Conservation (phyloP, 2,797 vertebrate species). For the Allobates femoralis region DNA sequence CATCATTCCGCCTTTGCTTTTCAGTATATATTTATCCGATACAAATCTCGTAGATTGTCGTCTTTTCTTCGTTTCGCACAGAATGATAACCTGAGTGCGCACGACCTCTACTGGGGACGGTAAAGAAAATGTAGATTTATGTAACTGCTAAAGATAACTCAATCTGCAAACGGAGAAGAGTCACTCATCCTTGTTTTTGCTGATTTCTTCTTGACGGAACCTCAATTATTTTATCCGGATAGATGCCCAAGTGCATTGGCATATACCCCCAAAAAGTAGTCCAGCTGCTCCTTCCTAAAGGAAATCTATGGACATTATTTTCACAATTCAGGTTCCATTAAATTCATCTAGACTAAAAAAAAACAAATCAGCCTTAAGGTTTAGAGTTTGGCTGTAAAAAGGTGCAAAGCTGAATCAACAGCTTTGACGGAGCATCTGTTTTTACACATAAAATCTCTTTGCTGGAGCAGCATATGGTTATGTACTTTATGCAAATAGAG, state of each 20-base stretch:
- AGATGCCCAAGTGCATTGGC: not conserved
- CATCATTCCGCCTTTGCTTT: too few species aligned
- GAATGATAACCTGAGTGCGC: too few species aligned
- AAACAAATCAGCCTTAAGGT: constrained; percentile 50
- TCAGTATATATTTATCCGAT: too few species aligned
- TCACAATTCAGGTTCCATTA: constrained; percentile 26
- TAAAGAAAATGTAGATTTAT: too few species aligned
- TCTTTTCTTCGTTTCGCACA: too few species aligned
- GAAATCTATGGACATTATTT: not conserved
- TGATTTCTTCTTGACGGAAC: not conserved
- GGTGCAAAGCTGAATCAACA: constrained; percentile 54
- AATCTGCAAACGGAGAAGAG: not conserved
- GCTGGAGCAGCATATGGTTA: constrained; percentile 53
- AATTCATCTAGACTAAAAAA: not conserved
- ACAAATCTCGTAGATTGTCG: too few species aligned
- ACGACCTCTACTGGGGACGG: too few species aligned
- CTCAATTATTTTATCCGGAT: not conserved
- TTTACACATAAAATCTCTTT: constrained; percentile 47
- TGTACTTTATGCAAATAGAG: constrained; percentile 52
- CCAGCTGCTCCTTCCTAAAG: not conserved
- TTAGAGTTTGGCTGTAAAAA: constrained; percentile 54
- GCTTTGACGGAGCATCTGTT: constrained; percentile 53
- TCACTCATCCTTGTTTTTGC: not conserved
- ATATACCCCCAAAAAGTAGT: not conserved
- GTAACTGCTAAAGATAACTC: too few species aligned